Conservation (phyloP, 2,113 vertebrate genomes). For the Loxodonta africana region DNA sequence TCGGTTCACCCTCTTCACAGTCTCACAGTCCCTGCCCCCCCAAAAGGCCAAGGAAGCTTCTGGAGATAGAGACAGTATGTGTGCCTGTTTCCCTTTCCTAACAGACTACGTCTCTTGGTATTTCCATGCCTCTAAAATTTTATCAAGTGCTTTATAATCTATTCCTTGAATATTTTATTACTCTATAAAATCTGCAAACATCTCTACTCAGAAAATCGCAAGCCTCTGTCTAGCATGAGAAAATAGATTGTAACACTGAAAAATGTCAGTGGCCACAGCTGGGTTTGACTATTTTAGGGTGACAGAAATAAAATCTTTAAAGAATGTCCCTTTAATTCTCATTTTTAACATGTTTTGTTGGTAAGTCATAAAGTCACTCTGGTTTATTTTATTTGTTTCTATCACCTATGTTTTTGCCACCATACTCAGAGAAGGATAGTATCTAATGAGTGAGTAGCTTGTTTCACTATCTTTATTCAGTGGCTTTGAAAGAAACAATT, state of each 20-base stretch:
- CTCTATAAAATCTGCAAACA: constrained; percentile 69
- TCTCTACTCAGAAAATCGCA: constrained; percentile 53
- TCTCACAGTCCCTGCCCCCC: rapidly evolving
- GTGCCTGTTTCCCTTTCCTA: not conserved
- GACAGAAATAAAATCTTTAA: not conserved
- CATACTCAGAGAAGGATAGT: not conserved
- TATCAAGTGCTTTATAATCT: constrained; percentile 76
- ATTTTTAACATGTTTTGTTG: not conserved
- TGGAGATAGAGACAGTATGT: rapidly evolving
- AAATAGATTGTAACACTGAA: constrained; percentile 51
- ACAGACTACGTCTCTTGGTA: not conserved
- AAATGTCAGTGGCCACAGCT: constrained; percentile 54
- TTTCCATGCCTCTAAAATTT: constrained; percentile 67
- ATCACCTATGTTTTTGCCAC: no score
- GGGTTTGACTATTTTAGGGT: not conserved
- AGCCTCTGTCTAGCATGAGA: not conserved
- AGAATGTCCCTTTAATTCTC: constrained; percentile 1
- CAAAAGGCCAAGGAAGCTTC: not conserved
- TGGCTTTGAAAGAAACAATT: not conserved
- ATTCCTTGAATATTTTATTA: constrained; percentile 74
- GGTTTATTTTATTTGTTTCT: not conserved
- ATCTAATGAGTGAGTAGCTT: not conserved
- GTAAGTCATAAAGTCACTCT: not conserved
- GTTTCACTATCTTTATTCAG: not conserved
- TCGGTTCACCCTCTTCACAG: not conserved